A percentile compares a stretch with the other conserved stretches of the same genome.
Conservation (phyloP, 2,888 invertebrate species). For the Ophion obscuratus region DNA sequence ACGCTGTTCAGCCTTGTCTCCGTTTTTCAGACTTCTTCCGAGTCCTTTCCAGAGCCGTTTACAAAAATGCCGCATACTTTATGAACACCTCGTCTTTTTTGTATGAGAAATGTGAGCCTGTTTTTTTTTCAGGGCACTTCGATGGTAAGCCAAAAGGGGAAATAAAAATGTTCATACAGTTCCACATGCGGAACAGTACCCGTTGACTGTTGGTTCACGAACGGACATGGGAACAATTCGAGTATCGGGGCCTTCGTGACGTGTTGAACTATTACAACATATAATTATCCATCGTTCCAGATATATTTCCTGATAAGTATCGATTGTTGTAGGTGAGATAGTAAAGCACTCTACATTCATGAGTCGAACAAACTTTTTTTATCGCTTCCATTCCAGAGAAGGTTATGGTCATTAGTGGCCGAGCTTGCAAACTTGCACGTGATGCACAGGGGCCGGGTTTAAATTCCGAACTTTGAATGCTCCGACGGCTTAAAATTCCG, state of each 20-base stretch:
- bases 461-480: too few species aligned
- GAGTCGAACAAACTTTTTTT: background rate
- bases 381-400: background rate
- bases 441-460: too few species aligned
- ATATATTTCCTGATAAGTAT: constrained; percentile 16
- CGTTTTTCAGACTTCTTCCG: too few species aligned
- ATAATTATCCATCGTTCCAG: constrained; percentile 17
- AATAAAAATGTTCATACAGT: background rate
- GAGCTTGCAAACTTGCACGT: background rate
- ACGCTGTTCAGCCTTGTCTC: too few species aligned
- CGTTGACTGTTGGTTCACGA: background rate
- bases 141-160: too few species aligned
- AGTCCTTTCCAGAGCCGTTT: too few species aligned
- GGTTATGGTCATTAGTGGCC: background rate
- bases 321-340: background rate
- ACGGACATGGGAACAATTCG: background rate
- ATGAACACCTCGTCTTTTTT: too few species aligned
- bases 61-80: too few species aligned
- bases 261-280: background rate
- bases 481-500: too few species aligned
- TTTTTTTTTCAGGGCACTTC: too few species aligned
- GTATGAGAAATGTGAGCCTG: too few species aligned
- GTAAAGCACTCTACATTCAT: background rate
- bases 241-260: background rate
- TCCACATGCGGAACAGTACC: background rate